Percentiles rank a stretch among this genome's conserved stretches.
Evolutionary conservation across 2,888 invertebrate species (phyloP).

Genomic region (Dinocampus coccinellae): DNA sequence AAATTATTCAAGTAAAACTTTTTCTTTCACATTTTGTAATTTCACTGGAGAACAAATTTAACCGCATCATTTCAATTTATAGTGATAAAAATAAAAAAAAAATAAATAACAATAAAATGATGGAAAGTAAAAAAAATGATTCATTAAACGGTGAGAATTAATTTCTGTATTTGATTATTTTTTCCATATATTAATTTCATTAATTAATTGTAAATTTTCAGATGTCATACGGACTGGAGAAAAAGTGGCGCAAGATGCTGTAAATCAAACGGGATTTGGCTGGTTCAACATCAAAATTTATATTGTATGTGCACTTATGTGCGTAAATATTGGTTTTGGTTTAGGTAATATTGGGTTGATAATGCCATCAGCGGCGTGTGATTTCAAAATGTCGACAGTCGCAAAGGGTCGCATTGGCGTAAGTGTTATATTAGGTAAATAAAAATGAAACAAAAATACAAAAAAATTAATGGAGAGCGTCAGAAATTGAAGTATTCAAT

Average conservation of each 20-base stretch:
- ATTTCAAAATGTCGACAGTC: slow-evolving; percentile 82
- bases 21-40: too few relatives aligned
- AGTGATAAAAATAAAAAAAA: too few relatives aligned
- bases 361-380: slow-evolving; percentile 85
- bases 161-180: too few relatives aligned
- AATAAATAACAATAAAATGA: too few relatives aligned
- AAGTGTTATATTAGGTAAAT: slow-evolving; percentile 80
- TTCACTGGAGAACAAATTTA: too few relatives aligned
- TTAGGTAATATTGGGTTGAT: slow-evolving; percentile 86
- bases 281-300: slow-evolving; percentile 84
- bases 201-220: background rate
- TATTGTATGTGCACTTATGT: slow-evolving; percentile 83
- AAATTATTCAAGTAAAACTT: too few relatives aligned
- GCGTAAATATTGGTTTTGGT: slow-evolving; percentile 86
- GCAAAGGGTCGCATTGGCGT: slow-evolving; percentile 85
- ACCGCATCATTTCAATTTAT: too few relatives aligned
- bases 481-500: too few relatives aligned
- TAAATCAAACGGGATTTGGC: slow-evolving; percentile 78
- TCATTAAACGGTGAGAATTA: too few relatives aligned
- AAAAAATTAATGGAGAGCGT: background rate
- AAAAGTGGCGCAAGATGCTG: slow-evolving; percentile 54
- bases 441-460: background rate
- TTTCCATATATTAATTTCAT: too few relatives aligned
- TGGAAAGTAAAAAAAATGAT: too few relatives aligned
- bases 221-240: slow-evolving; percentile 42